phyloP scores from a whole-genome alignment of 2,888 invertebrate genomes.

The Xestoiulus laeticollis region DNA sequence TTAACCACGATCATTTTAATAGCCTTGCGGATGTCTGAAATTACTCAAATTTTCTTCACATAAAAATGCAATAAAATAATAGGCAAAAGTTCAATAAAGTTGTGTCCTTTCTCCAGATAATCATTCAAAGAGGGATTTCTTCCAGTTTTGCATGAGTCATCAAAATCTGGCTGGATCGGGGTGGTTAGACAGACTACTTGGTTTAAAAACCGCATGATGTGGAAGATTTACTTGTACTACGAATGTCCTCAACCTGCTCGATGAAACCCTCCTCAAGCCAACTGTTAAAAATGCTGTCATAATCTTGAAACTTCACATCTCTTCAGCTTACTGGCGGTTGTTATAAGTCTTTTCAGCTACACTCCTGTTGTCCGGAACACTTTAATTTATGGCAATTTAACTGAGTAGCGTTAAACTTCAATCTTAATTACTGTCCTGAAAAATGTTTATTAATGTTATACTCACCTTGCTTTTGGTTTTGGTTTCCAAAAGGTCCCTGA shows the following conservation, averaged over 20 bases:
- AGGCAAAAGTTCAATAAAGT: conserved; percentile 52
- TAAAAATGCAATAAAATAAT: not conserved
- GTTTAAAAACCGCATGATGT: not conserved
- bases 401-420: not conserved
- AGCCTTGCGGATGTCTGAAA: not conserved
- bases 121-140: conserved; percentile 56
- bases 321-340: not conserved
- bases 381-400: not conserved
- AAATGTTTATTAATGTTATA: not conserved
- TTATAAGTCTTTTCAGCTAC: not conserved
- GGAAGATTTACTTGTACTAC: too few species aligned
- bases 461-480: not conserved
- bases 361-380: not conserved
- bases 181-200: conserved; percentile 56
- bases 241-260: not conserved
- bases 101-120: conserved; percentile 57
- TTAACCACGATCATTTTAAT: not conserved
- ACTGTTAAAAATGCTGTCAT: not conserved
- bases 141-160: conserved; percentile 57
- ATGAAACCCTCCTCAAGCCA: not conserved
- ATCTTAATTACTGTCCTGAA: not conserved
- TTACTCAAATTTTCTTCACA: not conserved
- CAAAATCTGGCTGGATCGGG: conserved; percentile 58
- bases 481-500: not conserved
- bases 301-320: not conserved